Evolutionary conservation across 2,888 invertebrate species (phyloP), one percentile per base, ranked within the genome.

Genomic region (Chaetogeoica ovagalla): DNA sequence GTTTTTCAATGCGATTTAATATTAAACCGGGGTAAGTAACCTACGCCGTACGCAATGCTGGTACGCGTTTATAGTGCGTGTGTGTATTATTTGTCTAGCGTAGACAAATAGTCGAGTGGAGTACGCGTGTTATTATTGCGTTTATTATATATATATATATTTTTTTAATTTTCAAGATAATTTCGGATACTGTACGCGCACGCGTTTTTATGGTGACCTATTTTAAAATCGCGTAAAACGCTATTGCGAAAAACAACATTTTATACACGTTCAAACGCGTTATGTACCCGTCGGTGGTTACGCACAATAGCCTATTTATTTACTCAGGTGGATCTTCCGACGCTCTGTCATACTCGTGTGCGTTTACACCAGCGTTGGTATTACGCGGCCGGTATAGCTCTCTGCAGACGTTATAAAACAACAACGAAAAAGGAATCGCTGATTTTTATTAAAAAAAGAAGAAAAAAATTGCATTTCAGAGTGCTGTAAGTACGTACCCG

Each of bases 271-370:
- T 65, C 37, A 57, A 65, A 74, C 48, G 11, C 11, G 48, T 1
- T 48, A 48, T 1, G 48, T 48, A 65, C 66, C n/a, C n/a, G n/a
- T n/a, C n/a, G n/a, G n/a, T n/a, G n/a, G n/a, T n/a, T n/a, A n/a
- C n/a, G n/a, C n/a, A n/a, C n/a, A n/a, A n/a, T n/a, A n/a, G n/a
- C 57, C 66, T 43, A 48, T 75, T 68, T 75, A 68, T 75, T 75
- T 75, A 75, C 75, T 75, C 75, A 75, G 75, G 75, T 75, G 75
- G 59, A 75, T 66, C 65, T 21, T 68, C 57, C n/a, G n/a, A n/a
- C 0, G n/a, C 19, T 37, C 7, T 55, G 37, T 63, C 62, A 39
- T 17, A n/a, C n/a, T 55, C n/a, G n/a, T n/a, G n/a, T 60, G 39
- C 30, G 19, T 60, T 43, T 43, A 15, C n/a, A n/a, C n/a, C 43